These are phyloP conservation scores for Carassius auratus DNA, from an alignment of 2,113 vertebrate genomes.

Conservation along the genomic window DNA sequence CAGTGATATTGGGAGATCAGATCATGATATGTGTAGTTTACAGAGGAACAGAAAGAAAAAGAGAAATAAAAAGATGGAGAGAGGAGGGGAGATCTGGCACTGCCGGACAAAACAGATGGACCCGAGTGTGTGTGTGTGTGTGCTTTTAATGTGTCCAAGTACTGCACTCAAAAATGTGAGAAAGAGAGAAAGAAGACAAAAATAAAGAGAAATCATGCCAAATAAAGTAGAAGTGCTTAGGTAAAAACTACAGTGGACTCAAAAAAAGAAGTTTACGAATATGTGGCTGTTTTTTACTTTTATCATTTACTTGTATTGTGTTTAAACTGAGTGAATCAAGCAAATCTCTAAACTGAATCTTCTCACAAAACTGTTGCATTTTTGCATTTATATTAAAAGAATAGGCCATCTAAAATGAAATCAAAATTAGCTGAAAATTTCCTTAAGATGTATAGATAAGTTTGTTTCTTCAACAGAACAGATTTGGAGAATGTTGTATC, in stretches of 20 bases:
- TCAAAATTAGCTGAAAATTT: no score
- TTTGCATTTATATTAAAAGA: neutral
- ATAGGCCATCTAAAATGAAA: no score
- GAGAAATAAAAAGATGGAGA: neutral
- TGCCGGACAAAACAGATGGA: slow-evolving; percentile 18
- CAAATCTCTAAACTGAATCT: neutral
- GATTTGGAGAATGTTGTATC: no score
- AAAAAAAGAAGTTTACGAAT: neutral
- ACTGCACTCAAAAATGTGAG: neutral
- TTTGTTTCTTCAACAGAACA: no score
- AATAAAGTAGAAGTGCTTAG: neutral
- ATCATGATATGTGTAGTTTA: neutral
- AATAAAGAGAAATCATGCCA: neutral
- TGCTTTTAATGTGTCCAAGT: slow-evolving; percentile 1
- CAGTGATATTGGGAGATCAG: neutral
- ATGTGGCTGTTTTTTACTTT: neutral
- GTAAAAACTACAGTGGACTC: neutral
- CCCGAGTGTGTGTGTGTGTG: neutral
- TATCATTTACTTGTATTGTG: neutral
- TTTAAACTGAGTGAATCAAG: neutral
- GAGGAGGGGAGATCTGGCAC: slow-evolving; percentile 26
- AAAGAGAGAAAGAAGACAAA: neutral
- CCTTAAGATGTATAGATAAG: no score
- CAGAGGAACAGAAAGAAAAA: slow-evolving; percentile 12
- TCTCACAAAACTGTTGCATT: neutral